These are phyloP conservation scores for Zaprionus camerounensis DNA, from an alignment of 1,140 invertebrate genomes.

Conservation along the genomic window DNA sequence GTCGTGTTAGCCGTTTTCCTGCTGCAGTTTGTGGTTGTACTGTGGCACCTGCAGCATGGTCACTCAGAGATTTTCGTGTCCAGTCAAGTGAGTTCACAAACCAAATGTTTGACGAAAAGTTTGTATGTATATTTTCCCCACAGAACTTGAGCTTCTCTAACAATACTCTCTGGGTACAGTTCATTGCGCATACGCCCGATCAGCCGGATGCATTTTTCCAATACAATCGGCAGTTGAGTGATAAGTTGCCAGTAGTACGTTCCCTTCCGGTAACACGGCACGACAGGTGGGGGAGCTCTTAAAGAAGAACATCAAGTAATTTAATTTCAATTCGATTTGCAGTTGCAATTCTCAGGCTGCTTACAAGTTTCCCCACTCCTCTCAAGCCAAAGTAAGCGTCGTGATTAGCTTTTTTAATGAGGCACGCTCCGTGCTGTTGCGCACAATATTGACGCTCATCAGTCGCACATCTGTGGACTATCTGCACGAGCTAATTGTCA, in stretches of 20 bases:
- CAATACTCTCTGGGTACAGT: conserved; percentile 20
- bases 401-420: conserved; percentile 95
- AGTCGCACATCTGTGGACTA: conserved; percentile 90
- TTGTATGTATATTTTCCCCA: not conserved
- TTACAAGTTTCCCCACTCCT: conserved; percentile 26
- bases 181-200: conserved; percentile 37
- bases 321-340: not conserved
- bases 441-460: conserved; percentile 90
- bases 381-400: conserved; percentile 86
- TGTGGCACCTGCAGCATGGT: not conserved
- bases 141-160: not conserved
- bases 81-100: conserved; percentile 17
- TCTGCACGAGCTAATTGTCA: conserved; percentile 95
- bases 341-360: conserved; percentile 34
- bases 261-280: conserved; percentile 55
- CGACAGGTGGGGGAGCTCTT: conserved; percentile 28
- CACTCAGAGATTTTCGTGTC: not conserved
- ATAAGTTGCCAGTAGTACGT: conserved; percentile 47
- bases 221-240: conserved; percentile 58
- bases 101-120: not conserved
- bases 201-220: conserved; percentile 32
- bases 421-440: conserved; percentile 91
- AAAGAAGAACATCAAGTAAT: not conserved
- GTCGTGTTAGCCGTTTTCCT: conserved; percentile 21
- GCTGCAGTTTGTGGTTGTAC: conserved; percentile 32